Base-by-base conservation (phyloP, 1,140 invertebrate genomes). In the Geopemphigus sp. region DNA sequence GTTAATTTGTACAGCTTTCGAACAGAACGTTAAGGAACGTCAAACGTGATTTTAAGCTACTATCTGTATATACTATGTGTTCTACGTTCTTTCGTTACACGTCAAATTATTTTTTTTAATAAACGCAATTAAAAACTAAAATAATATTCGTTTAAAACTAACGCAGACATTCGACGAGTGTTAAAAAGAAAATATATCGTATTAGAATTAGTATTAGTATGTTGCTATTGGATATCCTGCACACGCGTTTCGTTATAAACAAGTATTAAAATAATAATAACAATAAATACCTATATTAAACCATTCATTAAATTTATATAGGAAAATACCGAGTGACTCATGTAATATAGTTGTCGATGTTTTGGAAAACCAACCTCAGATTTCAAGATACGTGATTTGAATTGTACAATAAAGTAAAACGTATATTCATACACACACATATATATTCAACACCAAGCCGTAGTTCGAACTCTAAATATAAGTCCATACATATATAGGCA, bases 151-250 rank as follows among this genome's bases (percentile, higher is more conserved):
- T 39, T 39, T 39, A 4, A 4, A 39, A n/a, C 8, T 39, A 39
- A 26, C 26, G 24, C n/a, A 29, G 11, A 29, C 39, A 64, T 3
- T 4, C 39, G 15, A 26, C 6, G 26, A 26, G 63, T 45, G 64
- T 66, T 24, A 32, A 47, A 66, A 11, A 57, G 29, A 70, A 73
- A 29, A 73, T 73, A 10, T 56, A 50, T 57, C 29, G 57, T 54
- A 26, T n/a, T n/a, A n/a, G n/a, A n/a, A n/a, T n/a, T n/a, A n/a
- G n/a, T n/a, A n/a, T n/a, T n/a, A n/a, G n/a, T 73, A 73, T 57
- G 70, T 73, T 26, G 53, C 56, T 24, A 76, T 76, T 59, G 56
- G 56, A 76, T 76, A 59, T 59, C 73, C 32, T 59, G 73, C 54
- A 56, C 32, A 76, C 59, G 73, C n/a, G 32, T 57, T 11, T 73